Conservation (phyloP, 2,888 invertebrate genomes). For the Dione vanillae region DNA sequence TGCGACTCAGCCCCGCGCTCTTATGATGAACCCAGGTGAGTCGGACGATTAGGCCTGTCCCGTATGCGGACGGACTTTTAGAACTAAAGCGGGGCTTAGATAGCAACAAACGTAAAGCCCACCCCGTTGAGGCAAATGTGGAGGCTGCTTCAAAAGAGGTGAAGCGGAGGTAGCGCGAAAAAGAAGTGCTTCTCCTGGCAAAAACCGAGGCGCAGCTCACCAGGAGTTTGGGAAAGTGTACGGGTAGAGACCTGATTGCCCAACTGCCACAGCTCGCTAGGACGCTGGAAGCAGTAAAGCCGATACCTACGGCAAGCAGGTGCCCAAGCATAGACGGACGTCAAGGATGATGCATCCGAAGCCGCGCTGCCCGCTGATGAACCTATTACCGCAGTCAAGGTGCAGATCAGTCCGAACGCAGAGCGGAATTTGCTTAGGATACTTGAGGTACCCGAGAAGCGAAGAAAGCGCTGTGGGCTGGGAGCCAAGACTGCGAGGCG, state of each 20-base stretch:
- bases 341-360: neutral
- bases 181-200: conserved; percentile 42
- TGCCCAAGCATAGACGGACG: neutral
- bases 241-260: conserved; percentile 32
- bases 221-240: conserved; percentile 26
- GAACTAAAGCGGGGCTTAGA: too few relatives aligned
- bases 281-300: conserved; percentile 40
- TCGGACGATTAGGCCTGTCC: neutral
- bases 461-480: too few relatives aligned
- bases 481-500: too few relatives aligned
- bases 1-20: neutral
- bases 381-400: neutral
- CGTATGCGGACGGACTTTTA: too few relatives aligned
- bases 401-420: conserved; percentile 7
- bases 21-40: too few relatives aligned
- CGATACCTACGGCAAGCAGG: conserved; percentile 2
- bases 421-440: neutral
- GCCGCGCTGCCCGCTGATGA: conserved; percentile 10
- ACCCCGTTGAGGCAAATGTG: conserved; percentile 43
- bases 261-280: conserved; percentile 38
- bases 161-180: conserved; percentile 45
- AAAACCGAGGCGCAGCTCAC: conserved; percentile 43
- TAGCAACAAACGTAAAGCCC: conserved; percentile 22
- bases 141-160: conserved; percentile 41
- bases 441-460: conserved; percentile 7